Conservation (phyloP, 1,140 invertebrate genomes). For the Wasmannia auropunctata region DNA sequence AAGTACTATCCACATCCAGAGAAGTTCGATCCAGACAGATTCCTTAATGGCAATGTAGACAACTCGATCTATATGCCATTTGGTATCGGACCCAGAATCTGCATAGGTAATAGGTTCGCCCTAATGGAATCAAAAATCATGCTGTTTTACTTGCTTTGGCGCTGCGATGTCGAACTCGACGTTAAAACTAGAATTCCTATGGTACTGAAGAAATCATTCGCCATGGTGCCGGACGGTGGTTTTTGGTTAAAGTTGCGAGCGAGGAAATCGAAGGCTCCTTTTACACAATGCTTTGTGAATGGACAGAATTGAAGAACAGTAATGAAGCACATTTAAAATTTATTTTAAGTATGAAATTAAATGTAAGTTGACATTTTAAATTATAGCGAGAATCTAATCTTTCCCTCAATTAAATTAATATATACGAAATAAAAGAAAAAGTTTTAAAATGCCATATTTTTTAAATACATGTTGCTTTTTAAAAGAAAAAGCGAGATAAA, state of each 20-base stretch:
- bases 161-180: conserved; percentile 68
- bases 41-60: background rate
- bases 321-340: background rate
- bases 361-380: background rate
- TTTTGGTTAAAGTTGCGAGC: conserved; percentile 61
- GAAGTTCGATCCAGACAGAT: conserved; percentile 53
- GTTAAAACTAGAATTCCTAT: conserved; percentile 72
- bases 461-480: too few relatives aligned
- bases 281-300: background rate
- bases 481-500: too few relatives aligned
- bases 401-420: background rate
- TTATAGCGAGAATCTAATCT: background rate
- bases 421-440: background rate
- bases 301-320: background rate
- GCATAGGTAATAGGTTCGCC: conserved; percentile 82
- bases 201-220: background rate
- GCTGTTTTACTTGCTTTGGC: conserved; percentile 71
- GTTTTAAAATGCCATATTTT: too few relatives aligned
- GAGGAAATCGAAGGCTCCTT: background rate
- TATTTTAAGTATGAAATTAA: background rate
- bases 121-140: conserved; percentile 75
- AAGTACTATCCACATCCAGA: conserved; percentile 7
- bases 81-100: conserved; percentile 83
- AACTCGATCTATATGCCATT: conserved; percentile 67
- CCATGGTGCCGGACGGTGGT: background rate